Conservation (phyloP, 2,113 vertebrate species). For the Melospiza melodia region DNA sequence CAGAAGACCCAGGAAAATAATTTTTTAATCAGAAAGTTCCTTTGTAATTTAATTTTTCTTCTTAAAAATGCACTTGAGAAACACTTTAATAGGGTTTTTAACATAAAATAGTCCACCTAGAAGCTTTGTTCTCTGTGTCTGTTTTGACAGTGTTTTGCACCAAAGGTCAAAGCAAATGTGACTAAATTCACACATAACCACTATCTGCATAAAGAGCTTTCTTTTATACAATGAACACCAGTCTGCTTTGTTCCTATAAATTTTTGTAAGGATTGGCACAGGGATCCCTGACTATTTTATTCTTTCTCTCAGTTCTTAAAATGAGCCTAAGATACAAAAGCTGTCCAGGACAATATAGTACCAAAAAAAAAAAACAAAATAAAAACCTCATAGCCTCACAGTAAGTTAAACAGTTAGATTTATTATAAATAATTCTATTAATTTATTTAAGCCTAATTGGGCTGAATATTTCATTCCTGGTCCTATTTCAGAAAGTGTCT, state of each 20-base stretch:
- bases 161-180: background rate
- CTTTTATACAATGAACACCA: background rate
- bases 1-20: background rate
- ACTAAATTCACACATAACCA: background rate
- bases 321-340: background rate
- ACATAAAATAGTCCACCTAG: background rate
- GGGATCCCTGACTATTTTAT: background rate
- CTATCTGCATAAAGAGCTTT: background rate
- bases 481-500: background rate
- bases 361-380: background rate
- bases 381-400: background rate
- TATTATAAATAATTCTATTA: background rate
- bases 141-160: background rate
- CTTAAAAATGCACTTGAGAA: background rate
- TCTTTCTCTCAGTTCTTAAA: background rate
- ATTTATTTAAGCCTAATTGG: background rate
- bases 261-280: background rate
- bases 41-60: slow-evolving; percentile 17
- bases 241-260: background rate
- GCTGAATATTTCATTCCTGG: background rate
- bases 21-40: background rate
- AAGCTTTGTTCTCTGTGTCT: background rate
- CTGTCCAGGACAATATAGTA: background rate
- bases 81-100: background rate
- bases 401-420: background rate